These are phyloP conservation scores for Enoplosus armatus DNA, from an alignment of 2,797 vertebrate species.

Conservation along the genomic window DNA sequence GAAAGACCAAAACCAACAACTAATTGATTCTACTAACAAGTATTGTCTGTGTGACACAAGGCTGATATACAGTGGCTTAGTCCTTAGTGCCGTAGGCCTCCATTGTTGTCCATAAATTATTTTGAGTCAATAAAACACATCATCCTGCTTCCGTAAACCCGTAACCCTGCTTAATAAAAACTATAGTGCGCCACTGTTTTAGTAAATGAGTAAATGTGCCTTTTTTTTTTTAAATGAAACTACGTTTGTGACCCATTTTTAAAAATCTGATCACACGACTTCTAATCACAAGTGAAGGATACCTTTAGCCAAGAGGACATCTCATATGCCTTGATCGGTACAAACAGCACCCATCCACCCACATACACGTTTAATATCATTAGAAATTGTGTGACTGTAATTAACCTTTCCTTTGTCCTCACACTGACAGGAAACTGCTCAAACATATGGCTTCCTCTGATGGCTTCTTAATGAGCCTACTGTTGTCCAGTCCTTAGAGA, in stretches of 20 bases:
- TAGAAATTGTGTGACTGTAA: background rate
- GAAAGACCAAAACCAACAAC: background rate
- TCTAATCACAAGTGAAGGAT: background rate
- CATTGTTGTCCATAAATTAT: background rate
- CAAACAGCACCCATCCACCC: background rate
- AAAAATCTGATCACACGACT: no score
- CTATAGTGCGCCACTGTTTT: no score
- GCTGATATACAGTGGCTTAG: background rate
- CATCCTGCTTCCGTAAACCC: no score
- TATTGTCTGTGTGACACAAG: background rate
- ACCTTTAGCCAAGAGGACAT: background rate
- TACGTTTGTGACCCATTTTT: no score
- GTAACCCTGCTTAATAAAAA: no score
- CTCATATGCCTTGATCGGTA: background rate
- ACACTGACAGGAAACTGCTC: background rate
- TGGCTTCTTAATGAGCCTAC: conserved; percentile 26
- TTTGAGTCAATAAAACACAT: background rate
- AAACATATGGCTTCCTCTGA: conserved; percentile 3
- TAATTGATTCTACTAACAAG: background rate
- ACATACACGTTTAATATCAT: background rate
- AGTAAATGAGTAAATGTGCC: no score
- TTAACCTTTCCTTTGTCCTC: background rate
- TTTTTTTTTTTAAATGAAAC: no score
- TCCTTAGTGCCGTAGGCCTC: background rate
- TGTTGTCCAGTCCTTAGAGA: background rate